Conservation (phyloP, 2,113 vertebrate species). For the Silurus asotus region DNA sequence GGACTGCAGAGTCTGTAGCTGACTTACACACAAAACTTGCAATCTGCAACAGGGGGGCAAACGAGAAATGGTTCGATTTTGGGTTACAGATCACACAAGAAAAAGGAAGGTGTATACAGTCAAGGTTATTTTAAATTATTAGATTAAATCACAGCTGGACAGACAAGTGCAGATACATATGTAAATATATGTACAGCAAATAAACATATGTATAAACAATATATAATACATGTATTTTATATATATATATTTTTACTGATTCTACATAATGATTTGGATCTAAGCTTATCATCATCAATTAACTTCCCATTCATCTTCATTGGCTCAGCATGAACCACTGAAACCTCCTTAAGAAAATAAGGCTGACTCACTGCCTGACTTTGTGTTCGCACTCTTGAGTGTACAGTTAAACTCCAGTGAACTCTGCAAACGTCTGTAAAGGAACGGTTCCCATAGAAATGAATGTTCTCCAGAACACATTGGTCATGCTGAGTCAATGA, state of each 20-base stretch:
- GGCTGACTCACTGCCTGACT: neutral
- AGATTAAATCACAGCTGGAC: too few species aligned
- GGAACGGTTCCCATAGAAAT: neutral
- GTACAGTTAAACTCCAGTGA: neutral
- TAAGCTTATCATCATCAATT: neutral
- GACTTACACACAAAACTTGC: conserved; percentile 95
- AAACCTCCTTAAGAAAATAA: neutral
- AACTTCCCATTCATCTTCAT: neutral
- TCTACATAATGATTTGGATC: neutral
- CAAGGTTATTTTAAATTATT: neutral
- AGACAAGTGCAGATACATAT: too few species aligned
- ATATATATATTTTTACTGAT: too few species aligned
- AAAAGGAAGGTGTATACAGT: neutral
- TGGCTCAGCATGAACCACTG: neutral
- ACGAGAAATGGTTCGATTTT: neutral
- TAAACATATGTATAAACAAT: too few species aligned
- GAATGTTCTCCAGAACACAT: neutral
- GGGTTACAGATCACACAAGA: neutral
- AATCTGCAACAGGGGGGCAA: conserved; percentile 74
- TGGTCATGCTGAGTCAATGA: neutral
- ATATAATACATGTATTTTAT: too few species aligned
- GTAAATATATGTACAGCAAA: too few species aligned
- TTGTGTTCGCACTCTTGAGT: neutral
- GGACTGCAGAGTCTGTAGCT: conserved; percentile 87
- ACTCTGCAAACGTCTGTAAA: neutral